These are phyloP conservation scores for Lasioglossum baleicum DNA, from an alignment of 1,140 invertebrate species.

Conservation along the genomic window DNA sequence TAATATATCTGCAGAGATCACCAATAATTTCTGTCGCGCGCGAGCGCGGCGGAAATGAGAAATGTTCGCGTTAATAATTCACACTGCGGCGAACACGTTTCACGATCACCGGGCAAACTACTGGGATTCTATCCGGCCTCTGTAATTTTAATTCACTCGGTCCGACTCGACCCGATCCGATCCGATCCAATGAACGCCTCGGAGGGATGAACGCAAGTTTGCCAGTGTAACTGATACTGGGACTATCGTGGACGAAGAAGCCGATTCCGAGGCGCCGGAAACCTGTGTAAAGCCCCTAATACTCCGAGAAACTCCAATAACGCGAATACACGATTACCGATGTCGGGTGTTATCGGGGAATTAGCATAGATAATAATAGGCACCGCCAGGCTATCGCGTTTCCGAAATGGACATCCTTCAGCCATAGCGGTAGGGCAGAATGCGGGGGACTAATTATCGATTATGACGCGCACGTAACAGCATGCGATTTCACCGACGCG, in stretches of 20 bases:
- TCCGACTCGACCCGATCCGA: too few relatives aligned
- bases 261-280: background rate
- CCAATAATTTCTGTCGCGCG: slow-evolving; percentile 45
- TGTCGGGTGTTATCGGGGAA: slow-evolving; percentile 48
- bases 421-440: background rate
- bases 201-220: background rate
- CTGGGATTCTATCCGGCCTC: background rate
- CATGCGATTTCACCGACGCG: slow-evolving; percentile 22
- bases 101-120: slow-evolving; percentile 19
- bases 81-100: slow-evolving; percentile 33
- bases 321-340: slow-evolving; percentile 46
- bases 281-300: slow-evolving; percentile 30
- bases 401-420: slow-evolving; percentile 47
- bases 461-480: slow-evolving; percentile 40
- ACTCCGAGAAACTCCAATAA: slow-evolving; percentile 39
- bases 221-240: too few relatives aligned
- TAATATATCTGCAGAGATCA: slow-evolving; percentile 46
- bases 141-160: slow-evolving; percentile 41
- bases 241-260: background rate
- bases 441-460: slow-evolving; percentile 47
- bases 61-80: slow-evolving; percentile 51
- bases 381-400: slow-evolving; percentile 43
- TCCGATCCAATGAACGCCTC: background rate
- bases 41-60: slow-evolving; percentile 38
- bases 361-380: slow-evolving; percentile 52